Evolutionary conservation across 2,113 vertebrate genomes (phyloP).

Genomic region (Proteles cristata): DNA sequence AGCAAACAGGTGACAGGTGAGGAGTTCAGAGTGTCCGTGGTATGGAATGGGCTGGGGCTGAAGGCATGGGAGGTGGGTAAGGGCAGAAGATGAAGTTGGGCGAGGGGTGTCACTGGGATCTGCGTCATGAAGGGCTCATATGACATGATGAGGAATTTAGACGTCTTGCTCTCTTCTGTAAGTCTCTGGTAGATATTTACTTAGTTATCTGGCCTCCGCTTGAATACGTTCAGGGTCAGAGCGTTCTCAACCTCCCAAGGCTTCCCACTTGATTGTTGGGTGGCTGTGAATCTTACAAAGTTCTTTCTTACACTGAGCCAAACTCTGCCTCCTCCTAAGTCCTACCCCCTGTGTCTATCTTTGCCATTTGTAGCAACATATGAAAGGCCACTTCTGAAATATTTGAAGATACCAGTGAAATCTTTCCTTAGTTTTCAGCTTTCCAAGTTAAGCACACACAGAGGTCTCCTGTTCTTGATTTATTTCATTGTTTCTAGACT

Average conservation of each 20-base stretch:
- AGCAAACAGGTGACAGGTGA: not conserved
- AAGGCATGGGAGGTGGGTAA: not conserved
- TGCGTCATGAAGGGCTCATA: not conserved
- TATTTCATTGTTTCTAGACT: conserved; percentile 12
- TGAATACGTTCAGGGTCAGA: not conserved
- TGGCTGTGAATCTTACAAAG: conserved; percentile 21
- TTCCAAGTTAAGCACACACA: not conserved
- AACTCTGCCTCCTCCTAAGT: conserved; percentile 22
- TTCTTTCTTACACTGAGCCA: conserved; percentile 16
- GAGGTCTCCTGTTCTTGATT: not conserved
- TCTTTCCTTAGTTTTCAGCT: conserved; percentile 26
- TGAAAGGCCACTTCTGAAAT: conserved; percentile 60
- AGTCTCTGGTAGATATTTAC: not conserved
- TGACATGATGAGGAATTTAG: not conserved
- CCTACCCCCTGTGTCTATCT: not conserved
- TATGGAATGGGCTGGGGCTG: not conserved
- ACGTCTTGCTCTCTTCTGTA: not conserved
- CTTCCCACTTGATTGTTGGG: not conserved
- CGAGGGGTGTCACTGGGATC: too few relatives aligned
- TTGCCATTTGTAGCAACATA: conserved; percentile 58
- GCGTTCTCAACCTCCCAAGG: not conserved
- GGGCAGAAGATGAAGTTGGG: not conserved
- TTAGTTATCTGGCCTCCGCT: not conserved
- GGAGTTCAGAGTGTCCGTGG: not conserved
- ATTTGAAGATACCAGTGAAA: conserved; percentile 42